Percentiles rank a stretch among this genome's conserved stretches.
Conservation (phyloP, 2,888 invertebrate species). For the Tenthredo amoena region DNA sequence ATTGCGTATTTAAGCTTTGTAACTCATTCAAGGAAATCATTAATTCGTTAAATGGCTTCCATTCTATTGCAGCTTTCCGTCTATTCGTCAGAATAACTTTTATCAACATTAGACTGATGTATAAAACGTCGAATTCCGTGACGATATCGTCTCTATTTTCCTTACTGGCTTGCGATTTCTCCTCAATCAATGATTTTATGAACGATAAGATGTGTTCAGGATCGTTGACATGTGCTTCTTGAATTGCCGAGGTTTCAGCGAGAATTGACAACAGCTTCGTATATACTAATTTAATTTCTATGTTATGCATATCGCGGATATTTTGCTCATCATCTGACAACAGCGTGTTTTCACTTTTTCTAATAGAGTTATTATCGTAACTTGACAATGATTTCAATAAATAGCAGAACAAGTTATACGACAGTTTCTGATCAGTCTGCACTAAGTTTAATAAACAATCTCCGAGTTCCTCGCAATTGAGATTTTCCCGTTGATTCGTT, state of each 20-base stretch:
- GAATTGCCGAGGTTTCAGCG: conserved; percentile 71
- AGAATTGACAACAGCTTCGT: conserved; percentile 73
- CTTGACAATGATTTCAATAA: conserved; percentile 73
- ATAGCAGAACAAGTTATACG: conserved; percentile 75
- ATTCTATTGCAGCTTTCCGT: conserved; percentile 62
- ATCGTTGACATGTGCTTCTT: conserved; percentile 71
- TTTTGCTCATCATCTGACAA: conserved; percentile 63
- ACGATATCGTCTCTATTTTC: conserved; percentile 51
- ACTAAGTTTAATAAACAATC: conserved; percentile 74
- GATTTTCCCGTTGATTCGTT: conserved; percentile 63
- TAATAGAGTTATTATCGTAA: conserved; percentile 52
- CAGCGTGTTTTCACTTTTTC: conserved; percentile 56
- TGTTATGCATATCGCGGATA: conserved; percentile 58
- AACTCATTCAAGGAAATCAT: conserved; percentile 66
- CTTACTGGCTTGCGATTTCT: conserved; percentile 55
- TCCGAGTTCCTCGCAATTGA: conserved; percentile 68
- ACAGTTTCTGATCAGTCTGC: conserved; percentile 66
- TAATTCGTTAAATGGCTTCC: conserved; percentile 72
- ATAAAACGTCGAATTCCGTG: conserved; percentile 68
- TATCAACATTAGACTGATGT: conserved; percentile 75
- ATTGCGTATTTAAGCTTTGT: conserved; percentile 59
- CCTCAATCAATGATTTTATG: conserved; percentile 72
- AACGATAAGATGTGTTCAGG: conserved; percentile 74
- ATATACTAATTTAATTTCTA: conserved; percentile 70
- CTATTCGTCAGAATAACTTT: conserved; percentile 72